Base-by-base conservation (phyloP, 2,113 vertebrate genomes). In the Cebidichthys violaceus region DNA sequence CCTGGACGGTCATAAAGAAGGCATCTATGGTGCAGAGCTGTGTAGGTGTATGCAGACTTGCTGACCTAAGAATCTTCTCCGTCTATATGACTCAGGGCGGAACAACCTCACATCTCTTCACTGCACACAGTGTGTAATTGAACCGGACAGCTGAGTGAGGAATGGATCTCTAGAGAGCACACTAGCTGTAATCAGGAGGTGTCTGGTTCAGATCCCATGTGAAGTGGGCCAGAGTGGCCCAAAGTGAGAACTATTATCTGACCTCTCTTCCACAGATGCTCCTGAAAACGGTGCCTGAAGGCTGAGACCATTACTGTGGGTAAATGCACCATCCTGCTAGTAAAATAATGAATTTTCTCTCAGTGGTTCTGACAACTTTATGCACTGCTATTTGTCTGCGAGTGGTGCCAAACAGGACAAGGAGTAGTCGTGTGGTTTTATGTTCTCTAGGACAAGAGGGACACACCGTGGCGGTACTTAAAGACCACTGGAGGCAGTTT, bases 141-240 rank as follows among this genome's bases (percentile, higher is more conserved):
- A 73, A 81, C 33, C 20, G 50, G 86, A 84, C 84, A 87, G 80
- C 77, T 31, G 75, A 86, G 77, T 74, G 80, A 90, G 65, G 78
- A 76, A 62, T 35, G 70, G 77, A 71, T 72, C 85, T 81, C 82
- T 54, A 5, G 80, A 87, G 82, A 85, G 50, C 37, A 4, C 22
- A 37, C 67, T 35, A 79, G 81, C 65, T 68, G 86, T 77, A 87
- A 92, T 89, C 81, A 86, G 70, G 72, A 80, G 74, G 77, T 66
- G 82, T 77, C 79, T 86, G 78, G 75, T 84, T 88, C 81, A 85
- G 81, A 80, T 71, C 89, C 79, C 81, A 57, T 27, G 74, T 76
- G 89, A 65, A 88, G 75, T 47, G 24, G 24, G 17, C 22, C 67
- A 73, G 81, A 80, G 86, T 75, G 74, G 71, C 64, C 81, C 70